phyloP scores from a whole-genome alignment of 2,113 vertebrate genomes.

The Anarrhichthys ocellatus region DNA sequence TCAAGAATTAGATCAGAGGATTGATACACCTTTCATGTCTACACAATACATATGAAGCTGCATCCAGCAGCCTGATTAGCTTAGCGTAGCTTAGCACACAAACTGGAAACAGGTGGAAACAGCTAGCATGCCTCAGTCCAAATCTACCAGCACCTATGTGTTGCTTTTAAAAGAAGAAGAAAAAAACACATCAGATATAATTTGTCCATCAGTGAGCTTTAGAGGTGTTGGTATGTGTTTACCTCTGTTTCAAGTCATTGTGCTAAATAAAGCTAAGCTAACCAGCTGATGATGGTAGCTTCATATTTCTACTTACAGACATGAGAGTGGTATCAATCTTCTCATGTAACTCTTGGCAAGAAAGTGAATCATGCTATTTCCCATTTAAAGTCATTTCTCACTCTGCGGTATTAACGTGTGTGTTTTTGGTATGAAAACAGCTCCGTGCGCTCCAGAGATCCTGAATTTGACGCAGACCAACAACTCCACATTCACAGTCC shows the following conservation, averaged over 20 bases:
- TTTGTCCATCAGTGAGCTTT: background rate
- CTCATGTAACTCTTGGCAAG: background rate
- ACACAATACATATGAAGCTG: background rate
- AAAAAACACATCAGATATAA: background rate
- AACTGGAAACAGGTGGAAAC: background rate
- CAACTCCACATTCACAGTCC: conserved; percentile 79
- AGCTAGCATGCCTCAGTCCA: background rate
- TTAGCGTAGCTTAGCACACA: background rate
- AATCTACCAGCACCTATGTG: background rate
- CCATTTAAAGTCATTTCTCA: background rate
- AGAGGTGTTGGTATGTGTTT: background rate
- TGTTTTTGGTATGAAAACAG: conserved; percentile 69
- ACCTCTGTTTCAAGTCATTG: background rate
- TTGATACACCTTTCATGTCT: background rate
- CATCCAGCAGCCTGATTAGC: background rate
- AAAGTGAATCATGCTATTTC: background rate
- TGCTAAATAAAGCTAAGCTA: background rate
- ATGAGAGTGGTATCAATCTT: background rate
- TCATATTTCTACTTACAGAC: background rate
- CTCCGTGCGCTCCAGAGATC: conserved; percentile 92
- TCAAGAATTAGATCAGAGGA: background rate
- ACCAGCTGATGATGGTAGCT: background rate
- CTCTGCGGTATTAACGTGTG: background rate
- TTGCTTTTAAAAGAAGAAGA: too few species aligned
- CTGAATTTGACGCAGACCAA: conserved; percentile 84